Base-by-base conservation (phyloP, 2,797 vertebrate species). In the Ibycter americanus region DNA sequence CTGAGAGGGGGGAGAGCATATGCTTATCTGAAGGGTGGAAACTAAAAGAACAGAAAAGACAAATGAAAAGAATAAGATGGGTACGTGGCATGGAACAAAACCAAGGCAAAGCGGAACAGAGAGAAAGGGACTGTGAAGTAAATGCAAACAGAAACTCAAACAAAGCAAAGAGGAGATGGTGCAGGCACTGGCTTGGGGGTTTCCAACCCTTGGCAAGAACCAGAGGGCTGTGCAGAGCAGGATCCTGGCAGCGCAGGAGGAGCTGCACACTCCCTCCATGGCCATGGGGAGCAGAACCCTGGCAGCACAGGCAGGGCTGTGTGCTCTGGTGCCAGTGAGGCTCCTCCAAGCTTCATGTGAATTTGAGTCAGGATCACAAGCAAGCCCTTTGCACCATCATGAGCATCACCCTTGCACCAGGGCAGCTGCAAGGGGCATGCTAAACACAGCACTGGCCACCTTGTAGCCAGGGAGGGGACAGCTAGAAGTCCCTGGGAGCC, bases 1-100 rank as follows among this genome's bases (percentile, higher is more conserved):
- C 97, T 98, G 98, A 97, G 96, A 98, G 87, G 96, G 97, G 83
- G 98, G 98, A 93, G 98, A 98, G 97, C 98, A 98, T 90, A 98
- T 81, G 98, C 99, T 99, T 98, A 99, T 98, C 97, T 99, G 99
- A 98, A 98, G 98, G 96, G 98, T 98, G 97, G 99, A 98, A 98
- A 99, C 98, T 98, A 99, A 98, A 98, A 97, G 97, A 98, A 98
- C 89, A 98, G 95, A 97, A 95, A 96, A 97, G 84, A 94, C 79
- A 91, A 94, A 94, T 90, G 90, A 97, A 96, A 98, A 96, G 92
- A 96, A 77, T 94, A 95, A 95, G 91, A 95, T 66, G 95, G 96
- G 83, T 93, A 96, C 0, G 11, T 26, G 44, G 91, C 77, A 95
- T 97, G 93, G 95, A 97, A 87, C 0, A 10, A 96, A 96, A 96